Evolutionary conservation across 2,113 vertebrate genomes (phyloP).

Genomic region (Brachyhypopomus gauderio): DNA sequence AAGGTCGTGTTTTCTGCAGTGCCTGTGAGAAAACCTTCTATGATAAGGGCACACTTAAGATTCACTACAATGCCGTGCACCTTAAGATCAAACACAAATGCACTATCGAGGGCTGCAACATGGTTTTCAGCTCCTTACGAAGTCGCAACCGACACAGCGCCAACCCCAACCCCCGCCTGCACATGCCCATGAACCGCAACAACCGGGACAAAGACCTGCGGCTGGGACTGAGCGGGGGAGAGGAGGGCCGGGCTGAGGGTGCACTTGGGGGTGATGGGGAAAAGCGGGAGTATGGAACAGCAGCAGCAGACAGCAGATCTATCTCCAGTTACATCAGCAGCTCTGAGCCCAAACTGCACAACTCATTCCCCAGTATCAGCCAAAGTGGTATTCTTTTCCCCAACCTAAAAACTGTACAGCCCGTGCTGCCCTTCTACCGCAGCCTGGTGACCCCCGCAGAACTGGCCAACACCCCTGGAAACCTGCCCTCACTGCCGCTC

Average conservation of each 20-base stretch:
- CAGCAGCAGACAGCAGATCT: slow-evolving; percentile 72
- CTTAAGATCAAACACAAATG: slow-evolving; percentile 98
- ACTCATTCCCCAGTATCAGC: slow-evolving; percentile 74
- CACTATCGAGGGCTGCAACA: slow-evolving; percentile 96
- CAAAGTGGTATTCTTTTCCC: slow-evolving; percentile 91
- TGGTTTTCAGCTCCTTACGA: slow-evolving; percentile 96
- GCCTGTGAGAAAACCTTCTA: slow-evolving; percentile 99
- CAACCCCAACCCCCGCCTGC: slow-evolving; percentile 95
- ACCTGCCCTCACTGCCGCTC: slow-evolving; percentile 88
- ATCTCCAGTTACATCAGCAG: slow-evolving; percentile 77
- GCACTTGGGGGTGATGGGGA: slow-evolving; percentile 62
- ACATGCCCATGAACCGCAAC: slow-evolving; percentile 98
- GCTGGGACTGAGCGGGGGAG: slow-evolving; percentile 71
- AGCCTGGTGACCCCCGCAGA: slow-evolving; percentile 92
- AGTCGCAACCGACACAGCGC: slow-evolving; percentile 97
- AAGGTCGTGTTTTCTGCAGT: slow-evolving; percentile 93
- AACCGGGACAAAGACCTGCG: slow-evolving; percentile 92
- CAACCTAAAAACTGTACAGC: slow-evolving; percentile 94
- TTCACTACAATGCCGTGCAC: slow-evolving; percentile 98
- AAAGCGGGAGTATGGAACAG: slow-evolving; percentile 71
- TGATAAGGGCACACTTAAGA: slow-evolving; percentile 97
- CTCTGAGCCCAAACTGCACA: slow-evolving; percentile 81
- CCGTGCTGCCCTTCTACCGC: slow-evolving; percentile 93
- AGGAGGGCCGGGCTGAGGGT: slow-evolving; percentile 67
- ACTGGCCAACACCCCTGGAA: slow-evolving; percentile 90